phyloP scores from a whole-genome alignment of 2,888 invertebrate species.

The Griposia aprilina region DNA sequence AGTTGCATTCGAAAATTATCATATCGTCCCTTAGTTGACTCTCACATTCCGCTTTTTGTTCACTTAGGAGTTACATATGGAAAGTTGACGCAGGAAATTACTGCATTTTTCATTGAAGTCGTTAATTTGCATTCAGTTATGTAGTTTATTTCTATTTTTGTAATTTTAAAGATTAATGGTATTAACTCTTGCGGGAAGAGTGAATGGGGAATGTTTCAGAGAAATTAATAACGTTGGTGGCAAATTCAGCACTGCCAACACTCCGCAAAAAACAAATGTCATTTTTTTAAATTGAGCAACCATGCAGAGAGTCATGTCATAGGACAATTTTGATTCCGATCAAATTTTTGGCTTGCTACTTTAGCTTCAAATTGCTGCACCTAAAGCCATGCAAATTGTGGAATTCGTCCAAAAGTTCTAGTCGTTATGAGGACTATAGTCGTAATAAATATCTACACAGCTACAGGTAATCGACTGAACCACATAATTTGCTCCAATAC shows the following conservation, averaged over 20 bases:
- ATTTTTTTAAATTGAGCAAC: background rate
- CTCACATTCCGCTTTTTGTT: conserved; percentile 40
- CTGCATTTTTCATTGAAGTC: conserved; percentile 40
- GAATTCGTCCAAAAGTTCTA: conserved; percentile 1
- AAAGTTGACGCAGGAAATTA: conserved; percentile 54
- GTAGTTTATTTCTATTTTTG: conserved; percentile 44
- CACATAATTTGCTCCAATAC: conserved; percentile 32
- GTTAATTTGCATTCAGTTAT: conserved; percentile 51
- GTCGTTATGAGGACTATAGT: background rate
- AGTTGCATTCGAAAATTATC: conserved; percentile 41
- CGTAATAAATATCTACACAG: conserved; percentile 6
- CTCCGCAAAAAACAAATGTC: conserved; percentile 2
- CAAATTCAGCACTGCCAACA: conserved; percentile 27
- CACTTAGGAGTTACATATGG: conserved; percentile 39
- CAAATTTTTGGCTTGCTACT: background rate
- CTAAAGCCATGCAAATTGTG: background rate
- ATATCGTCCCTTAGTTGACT: conserved; percentile 42
- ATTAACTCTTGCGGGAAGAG: background rate
- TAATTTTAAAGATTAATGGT: background rate
- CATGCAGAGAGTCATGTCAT: background rate
- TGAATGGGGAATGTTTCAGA: background rate
- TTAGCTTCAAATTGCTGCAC: background rate
- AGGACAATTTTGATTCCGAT: background rate
- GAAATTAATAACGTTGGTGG: conserved; percentile 4
- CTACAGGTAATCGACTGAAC: conserved; percentile 10